Percentiles rank a stretch among this genome's conserved stretches.
These are phyloP conservation scores for Acanthosepion esculentum DNA, from an alignment of 2,888 invertebrate genomes.

Conservation along the genomic window DNA sequence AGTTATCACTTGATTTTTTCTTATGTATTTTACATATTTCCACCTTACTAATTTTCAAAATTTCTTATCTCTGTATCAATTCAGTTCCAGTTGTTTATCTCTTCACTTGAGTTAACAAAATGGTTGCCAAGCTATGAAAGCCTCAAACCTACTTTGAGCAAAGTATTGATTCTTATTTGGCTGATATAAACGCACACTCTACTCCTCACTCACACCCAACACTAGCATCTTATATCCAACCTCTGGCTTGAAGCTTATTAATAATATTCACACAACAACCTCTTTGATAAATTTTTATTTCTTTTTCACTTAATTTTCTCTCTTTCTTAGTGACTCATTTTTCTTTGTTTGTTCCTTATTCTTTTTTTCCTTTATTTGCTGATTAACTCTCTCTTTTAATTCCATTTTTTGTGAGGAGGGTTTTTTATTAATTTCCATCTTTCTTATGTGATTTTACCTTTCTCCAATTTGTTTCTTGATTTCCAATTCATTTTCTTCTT, in stretches of 20 bases:
- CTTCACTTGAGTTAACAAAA: neutral
- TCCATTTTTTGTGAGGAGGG: too few relatives aligned
- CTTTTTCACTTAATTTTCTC: too few relatives aligned
- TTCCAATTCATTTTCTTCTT: neutral
- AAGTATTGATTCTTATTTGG: slow-evolving; percentile 2
- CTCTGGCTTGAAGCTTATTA: neutral
- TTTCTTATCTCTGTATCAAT: neutral
- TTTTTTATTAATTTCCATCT: too few relatives aligned
- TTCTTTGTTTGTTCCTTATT: neutral
- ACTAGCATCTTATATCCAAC: neutral
- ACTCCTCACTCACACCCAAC: neutral
- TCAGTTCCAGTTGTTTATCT: slow-evolving; percentile 18
- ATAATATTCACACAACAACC: neutral
- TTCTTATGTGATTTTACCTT: neutral
- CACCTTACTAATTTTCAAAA: neutral
- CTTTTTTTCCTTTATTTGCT: neutral
- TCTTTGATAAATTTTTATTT: neutral
- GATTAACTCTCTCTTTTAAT: neutral
- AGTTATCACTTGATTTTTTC: neutral
- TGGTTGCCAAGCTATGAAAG: neutral
- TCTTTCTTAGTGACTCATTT: neutral
- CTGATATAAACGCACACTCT: neutral
- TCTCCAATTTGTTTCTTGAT: neutral
- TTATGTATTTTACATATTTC: slow-evolving; percentile 22
- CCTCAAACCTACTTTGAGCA: neutral